Percentiles rank a stretch among this genome's conserved stretches.
Evolutionary conservation across 64 coral and sea anemone species (phyloP).

Genomic region (Stichodactyla helianthus): DNA sequence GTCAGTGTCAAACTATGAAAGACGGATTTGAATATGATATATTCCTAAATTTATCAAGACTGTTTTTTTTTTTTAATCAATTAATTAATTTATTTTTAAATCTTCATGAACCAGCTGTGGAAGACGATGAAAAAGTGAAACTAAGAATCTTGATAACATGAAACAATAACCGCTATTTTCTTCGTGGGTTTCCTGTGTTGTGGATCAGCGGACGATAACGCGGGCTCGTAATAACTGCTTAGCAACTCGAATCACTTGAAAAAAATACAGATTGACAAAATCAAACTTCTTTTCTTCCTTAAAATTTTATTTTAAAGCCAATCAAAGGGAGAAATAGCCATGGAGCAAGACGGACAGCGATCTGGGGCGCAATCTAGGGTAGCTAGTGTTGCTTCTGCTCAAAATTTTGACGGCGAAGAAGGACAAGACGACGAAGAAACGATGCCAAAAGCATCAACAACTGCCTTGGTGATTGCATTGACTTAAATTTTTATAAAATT

Average conservation of each 20-base stretch:
- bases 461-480: conserved; percentile 26
- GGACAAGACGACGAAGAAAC: conserved; percentile 21
- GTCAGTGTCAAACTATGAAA: no score
- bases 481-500: background rate
- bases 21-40: no score
- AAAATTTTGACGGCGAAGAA: conserved; percentile 17
- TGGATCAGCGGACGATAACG: background rate
- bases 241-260: conserved; percentile 18
- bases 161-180: background rate
- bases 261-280: background rate
- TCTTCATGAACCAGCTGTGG: background rate
- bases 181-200: background rate
- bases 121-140: background rate
- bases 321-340: background rate
- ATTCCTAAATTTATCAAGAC: background rate
- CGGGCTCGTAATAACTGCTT: conserved; percentile 3
- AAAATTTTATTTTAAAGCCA: background rate
- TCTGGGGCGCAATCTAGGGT: conserved; percentile 78
- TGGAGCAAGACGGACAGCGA: conserved; percentile 56
- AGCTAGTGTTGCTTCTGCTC: conserved; percentile 58
- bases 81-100: background rate
- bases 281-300: background rate
- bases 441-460: conserved; percentile 14
- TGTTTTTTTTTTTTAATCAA: background rate
- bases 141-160: no score